A percentile compares a stretch with the other conserved stretches of the same genome.
Evolutionary conservation across 23 tunicate genomes (phyloP).

Genomic region (Diplosoma virens): DNA sequence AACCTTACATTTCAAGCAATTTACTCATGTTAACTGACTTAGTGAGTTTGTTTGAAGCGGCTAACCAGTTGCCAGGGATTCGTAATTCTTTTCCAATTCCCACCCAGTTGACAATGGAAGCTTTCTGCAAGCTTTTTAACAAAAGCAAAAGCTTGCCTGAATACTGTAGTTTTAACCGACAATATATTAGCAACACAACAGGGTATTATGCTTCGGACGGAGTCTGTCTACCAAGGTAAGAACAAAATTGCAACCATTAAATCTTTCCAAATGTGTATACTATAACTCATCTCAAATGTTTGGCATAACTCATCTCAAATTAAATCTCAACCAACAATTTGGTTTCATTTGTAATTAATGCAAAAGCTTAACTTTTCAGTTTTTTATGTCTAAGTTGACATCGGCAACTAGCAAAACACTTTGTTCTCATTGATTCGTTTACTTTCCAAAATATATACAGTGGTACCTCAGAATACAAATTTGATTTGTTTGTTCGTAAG

Average conservation of each 20-base stretch:
- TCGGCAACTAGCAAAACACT: too few relatives aligned
- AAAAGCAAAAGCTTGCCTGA: background rate
- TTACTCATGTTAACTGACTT: background rate
- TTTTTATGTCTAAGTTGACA: too few relatives aligned
- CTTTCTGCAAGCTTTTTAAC: constrained; percentile 3
- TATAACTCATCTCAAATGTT: too few relatives aligned
- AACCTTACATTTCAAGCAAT: constrained; percentile 21
- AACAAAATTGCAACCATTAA: background rate
- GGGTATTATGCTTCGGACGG: constrained; percentile 71
- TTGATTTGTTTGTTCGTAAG: too few relatives aligned
- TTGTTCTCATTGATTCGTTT: too few relatives aligned
- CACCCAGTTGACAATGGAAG: background rate
- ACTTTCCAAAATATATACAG: too few relatives aligned
- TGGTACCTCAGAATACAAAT: too few relatives aligned
- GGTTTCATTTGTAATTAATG: too few relatives aligned
- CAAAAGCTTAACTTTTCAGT: too few relatives aligned
- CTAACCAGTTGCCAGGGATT: background rate
- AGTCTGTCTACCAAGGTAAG: constrained; percentile 74
- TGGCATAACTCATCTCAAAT: too few relatives aligned
- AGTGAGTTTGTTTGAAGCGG: background rate
- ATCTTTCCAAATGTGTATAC: too few relatives aligned
- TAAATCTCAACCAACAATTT: too few relatives aligned
- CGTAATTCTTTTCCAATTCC: background rate
- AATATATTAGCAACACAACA: background rate
- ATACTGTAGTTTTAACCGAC: background rate